Percentiles rank a stretch among this genome's conserved stretches.
Evolutionary conservation across 2,113 vertebrate genomes (phyloP).

Genomic region (Spea multiplicata): DNA sequence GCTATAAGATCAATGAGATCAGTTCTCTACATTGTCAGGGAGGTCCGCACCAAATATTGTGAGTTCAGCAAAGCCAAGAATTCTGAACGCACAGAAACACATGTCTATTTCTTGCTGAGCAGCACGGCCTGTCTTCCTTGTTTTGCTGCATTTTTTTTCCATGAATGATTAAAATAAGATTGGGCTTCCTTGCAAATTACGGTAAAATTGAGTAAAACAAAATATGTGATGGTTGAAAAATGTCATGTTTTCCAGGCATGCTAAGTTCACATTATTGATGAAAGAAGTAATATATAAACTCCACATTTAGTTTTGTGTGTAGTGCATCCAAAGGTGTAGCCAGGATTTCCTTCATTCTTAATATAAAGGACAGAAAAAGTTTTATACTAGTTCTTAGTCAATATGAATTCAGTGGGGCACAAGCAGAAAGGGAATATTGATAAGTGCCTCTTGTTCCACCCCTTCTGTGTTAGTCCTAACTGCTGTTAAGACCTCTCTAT

Average conservation of each 20-base stretch:
- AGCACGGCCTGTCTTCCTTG: slow-evolving; percentile 30
- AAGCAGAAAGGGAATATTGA: slow-evolving; percentile 2
- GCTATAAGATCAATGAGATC: slow-evolving; percentile 7
- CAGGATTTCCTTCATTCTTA: slow-evolving; percentile 18
- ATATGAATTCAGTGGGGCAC: neutral
- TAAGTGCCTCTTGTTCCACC: neutral
- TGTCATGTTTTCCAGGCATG: slow-evolving; percentile 10
- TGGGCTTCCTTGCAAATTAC: slow-evolving; percentile 33
- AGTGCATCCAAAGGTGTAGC: neutral
- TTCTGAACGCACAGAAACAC: neutral
- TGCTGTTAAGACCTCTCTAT: neutral
- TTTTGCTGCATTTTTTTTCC: slow-evolving; percentile 15
- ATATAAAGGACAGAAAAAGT: neutral
- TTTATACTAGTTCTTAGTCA: neutral
- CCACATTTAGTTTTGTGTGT: neutral
- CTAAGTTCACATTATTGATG: slow-evolving; percentile 12
- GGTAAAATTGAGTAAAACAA: slow-evolving; percentile 36
- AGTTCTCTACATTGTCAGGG: slow-evolving; percentile 14
- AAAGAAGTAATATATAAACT: slow-evolving; percentile 14
- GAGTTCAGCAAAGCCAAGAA: neutral
- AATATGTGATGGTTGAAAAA: slow-evolving; percentile 32
- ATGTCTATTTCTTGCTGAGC: slow-evolving; percentile 33
- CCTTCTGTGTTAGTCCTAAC: neutral
- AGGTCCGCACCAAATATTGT: slow-evolving; percentile 20
- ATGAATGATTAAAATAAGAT: slow-evolving; percentile 44